Conservation (phyloP, 2,888 invertebrate species). For the Prosopocoilus inquinatus region DNA sequence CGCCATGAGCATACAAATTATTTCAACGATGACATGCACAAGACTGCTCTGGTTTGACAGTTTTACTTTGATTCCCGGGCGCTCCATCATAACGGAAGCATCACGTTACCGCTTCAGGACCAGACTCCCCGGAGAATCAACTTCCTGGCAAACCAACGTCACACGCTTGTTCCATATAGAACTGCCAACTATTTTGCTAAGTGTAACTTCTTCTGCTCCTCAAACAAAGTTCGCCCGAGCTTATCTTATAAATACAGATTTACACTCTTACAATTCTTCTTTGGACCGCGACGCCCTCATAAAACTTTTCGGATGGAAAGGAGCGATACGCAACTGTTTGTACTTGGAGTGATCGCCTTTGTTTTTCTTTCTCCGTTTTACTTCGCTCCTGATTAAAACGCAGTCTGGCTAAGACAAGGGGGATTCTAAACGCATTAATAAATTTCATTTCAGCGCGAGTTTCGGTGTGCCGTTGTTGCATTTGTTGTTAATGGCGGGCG, state of each 20-base stretch:
- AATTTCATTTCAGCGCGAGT: too few species aligned
- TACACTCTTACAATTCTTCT: background rate
- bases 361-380: too few species aligned
- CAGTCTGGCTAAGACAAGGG: too few species aligned
- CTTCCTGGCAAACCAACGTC: conserved; percentile 17
- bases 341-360: too few species aligned
- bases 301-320: too few species aligned
- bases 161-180: background rate
- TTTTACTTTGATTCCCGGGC: conserved; percentile 18
- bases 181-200: background rate
- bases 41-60: background rate
- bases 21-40: background rate
- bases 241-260: background rate
- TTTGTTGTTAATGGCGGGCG: too few species aligned
- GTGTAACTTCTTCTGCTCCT: background rate
- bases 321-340: background rate
- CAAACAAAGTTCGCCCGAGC: background rate
- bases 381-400: too few species aligned
- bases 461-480: too few species aligned
- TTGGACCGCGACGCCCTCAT: too few species aligned
- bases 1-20: too few species aligned
- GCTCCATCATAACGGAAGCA: conserved; percentile 31
- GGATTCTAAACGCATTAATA: too few species aligned
- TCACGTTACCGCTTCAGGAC: conserved; percentile 33
- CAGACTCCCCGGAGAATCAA: conserved; percentile 30